Base-by-base conservation (phyloP, 64 coral and sea anemone genomes). In the Porites lutea region DNA sequence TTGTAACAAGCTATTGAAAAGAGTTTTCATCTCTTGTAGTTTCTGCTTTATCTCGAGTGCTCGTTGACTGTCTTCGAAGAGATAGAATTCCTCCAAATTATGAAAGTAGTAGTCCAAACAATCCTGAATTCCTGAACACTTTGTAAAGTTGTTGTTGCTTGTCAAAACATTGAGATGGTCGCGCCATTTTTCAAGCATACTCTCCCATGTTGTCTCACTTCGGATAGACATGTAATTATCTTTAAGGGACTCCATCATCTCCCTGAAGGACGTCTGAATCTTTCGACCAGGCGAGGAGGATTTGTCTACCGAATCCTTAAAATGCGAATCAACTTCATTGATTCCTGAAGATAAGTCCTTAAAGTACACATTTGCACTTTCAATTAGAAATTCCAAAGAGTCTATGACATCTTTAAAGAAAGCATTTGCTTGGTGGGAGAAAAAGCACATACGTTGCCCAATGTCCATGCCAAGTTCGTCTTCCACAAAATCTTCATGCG, bases 61-160 rank as follows among this genome's bases (percentile, higher is more conserved):
- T 51, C 63, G 21, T 2, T 62, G 70, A 59, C 76, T 54, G 52
- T 92, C 19, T 75, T 92, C 79, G 20, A 12, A 54, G 27, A 76
- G 55, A 64, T 92, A 92, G 27, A 92, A 65, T 6, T 85, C 80
- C 45, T 46, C 79, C 44, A 92, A 74, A 27, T 46, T 74, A 19
- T 86, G 62, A 52, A 74, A 85, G 44, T 85, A 92, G 6, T 65
- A 92, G 5, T 65, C 74, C 0, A 60, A 2, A 65, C 90, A 92
- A 22, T 92, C 82, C 14, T 27, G n/a, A 54, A 64, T 76, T 22
- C 90, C 90, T 27, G 79, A 85, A 84, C 90, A 92, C 51, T 83
- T 20, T 19, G 23, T 65, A 7, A 92, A 86, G 14, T 66, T 85
- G 6, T 92, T 85, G 0, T 13, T 20, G 45, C 54, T n/a, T 8